A percentile compares a stretch with the other conserved stretches of the same genome.
Conservation (phyloP, 2,888 invertebrate genomes). For the Macropis europaea region DNA sequence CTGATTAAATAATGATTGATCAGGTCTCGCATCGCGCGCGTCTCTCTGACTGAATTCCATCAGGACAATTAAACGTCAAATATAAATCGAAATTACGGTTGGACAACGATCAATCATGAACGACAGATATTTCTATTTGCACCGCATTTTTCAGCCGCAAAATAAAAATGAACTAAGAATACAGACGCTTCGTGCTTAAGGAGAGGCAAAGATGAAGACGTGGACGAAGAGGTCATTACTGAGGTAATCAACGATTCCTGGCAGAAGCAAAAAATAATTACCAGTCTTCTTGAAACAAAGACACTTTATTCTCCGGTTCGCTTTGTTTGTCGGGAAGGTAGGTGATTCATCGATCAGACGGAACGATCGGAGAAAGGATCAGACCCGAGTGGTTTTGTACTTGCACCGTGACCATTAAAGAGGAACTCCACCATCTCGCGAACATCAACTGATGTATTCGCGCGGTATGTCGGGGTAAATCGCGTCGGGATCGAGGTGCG, state of each 20-base stretch:
- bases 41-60: too few species aligned
- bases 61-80: too few species aligned
- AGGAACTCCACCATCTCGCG: slow-evolving; percentile 74
- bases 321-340: background rate
- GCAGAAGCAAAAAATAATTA: background rate
- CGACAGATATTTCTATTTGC: too few species aligned
- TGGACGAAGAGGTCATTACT: background rate
- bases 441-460: slow-evolving; percentile 75
- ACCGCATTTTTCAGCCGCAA: too few species aligned
- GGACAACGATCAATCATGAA: too few species aligned
- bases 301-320: background rate
- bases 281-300: background rate
- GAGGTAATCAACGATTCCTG: background rate
- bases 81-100: too few species aligned
- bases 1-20: background rate
- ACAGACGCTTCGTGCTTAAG: too few species aligned
- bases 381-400: slow-evolving; percentile 70
- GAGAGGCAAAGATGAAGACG: background rate
- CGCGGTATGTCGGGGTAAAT: slow-evolving; percentile 73
- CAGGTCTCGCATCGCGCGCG: too few species aligned
- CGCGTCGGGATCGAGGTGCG: slow-evolving; percentile 71
- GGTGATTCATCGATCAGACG: slow-evolving; percentile 25
- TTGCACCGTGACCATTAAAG: slow-evolving; percentile 70
- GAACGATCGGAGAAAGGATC: slow-evolving; percentile 46
- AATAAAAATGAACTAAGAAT: too few species aligned